Percentiles rank a stretch among this genome's conserved stretches.
Evolutionary conservation across 2,888 invertebrate species (phyloP).

Genomic region (Shargacucullia verbasci): DNA sequence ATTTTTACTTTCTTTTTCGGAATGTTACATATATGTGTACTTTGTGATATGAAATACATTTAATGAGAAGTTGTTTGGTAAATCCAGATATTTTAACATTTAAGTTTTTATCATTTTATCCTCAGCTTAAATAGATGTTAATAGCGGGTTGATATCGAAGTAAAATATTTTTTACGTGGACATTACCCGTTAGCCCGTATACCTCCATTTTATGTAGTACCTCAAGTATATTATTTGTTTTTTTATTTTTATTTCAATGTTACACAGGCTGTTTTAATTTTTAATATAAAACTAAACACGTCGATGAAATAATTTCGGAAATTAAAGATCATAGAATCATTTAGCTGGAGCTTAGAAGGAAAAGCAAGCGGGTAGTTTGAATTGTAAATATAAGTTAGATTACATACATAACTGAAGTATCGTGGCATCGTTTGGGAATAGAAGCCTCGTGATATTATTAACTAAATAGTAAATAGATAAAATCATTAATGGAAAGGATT

Average conservation of each 20-base stretch:
- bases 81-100: slow-evolving; percentile 70
- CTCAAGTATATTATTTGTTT: slow-evolving; percentile 86
- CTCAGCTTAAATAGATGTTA: slow-evolving; percentile 58
- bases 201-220: slow-evolving; percentile 83
- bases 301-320: slow-evolving; percentile 65
- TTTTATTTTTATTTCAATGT: slow-evolving; percentile 84
- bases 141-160: slow-evolving; percentile 60
- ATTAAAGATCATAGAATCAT: slow-evolving; percentile 60
- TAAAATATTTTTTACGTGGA: slow-evolving; percentile 53
- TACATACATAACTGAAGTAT: slow-evolving; percentile 76
- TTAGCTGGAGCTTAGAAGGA: slow-evolving; percentile 82
- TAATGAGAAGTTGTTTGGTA: slow-evolving; percentile 73
- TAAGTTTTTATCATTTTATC: slow-evolving; percentile 72
- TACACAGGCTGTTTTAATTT: slow-evolving; percentile 72
- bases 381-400: slow-evolving; percentile 87
- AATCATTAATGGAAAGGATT: slow-evolving; percentile 88
- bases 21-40: slow-evolving; percentile 72
- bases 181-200: slow-evolving; percentile 67
- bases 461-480: slow-evolving; percentile 87
- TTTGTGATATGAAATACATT: slow-evolving; percentile 85
- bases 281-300: slow-evolving; percentile 52
- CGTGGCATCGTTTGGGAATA: slow-evolving; percentile 83
- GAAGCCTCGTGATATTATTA: slow-evolving; percentile 88
- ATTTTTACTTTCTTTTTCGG: slow-evolving; percentile 73
- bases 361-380: slow-evolving; percentile 86